These are phyloP conservation scores for Zosterops borbonicus DNA, from an alignment of 2,113 vertebrate species.

Conservation along the genomic window DNA sequence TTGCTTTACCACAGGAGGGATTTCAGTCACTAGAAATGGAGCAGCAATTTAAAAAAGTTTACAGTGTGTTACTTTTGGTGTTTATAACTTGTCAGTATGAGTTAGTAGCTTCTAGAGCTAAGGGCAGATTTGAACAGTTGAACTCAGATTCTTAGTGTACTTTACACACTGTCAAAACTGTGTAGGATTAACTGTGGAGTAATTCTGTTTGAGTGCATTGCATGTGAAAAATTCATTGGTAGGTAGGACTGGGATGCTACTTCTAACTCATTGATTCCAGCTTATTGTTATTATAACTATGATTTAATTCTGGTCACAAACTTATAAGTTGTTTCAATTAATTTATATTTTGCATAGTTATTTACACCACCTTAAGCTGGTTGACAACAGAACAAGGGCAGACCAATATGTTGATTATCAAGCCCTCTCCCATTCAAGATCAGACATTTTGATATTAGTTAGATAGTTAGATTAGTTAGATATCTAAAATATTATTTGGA, in stretches of 20 bases:
- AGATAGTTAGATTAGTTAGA: neutral
- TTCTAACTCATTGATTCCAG: neutral
- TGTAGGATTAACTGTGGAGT: neutral
- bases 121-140: neutral
- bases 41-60: neutral
- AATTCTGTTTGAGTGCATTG: neutral
- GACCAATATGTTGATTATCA: neutral
- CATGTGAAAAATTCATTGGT: neutral
- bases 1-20: neutral
- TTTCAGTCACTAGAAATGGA: neutral
- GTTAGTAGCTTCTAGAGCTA: neutral
- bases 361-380: neutral
- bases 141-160: neutral
- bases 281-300: neutral
- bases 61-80: neutral
- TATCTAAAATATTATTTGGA: neutral
- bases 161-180: neutral
- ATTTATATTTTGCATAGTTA: neutral
- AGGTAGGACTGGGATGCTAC: neutral
- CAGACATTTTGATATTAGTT: neutral
- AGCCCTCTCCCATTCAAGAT: neutral
- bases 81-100: neutral
- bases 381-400: neutral
- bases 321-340: neutral
- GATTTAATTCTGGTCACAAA: neutral